These are phyloP conservation scores for Montipora capitata DNA, from an alignment of 92 coral and sea anemone species.

Conservation along the genomic window DNA sequence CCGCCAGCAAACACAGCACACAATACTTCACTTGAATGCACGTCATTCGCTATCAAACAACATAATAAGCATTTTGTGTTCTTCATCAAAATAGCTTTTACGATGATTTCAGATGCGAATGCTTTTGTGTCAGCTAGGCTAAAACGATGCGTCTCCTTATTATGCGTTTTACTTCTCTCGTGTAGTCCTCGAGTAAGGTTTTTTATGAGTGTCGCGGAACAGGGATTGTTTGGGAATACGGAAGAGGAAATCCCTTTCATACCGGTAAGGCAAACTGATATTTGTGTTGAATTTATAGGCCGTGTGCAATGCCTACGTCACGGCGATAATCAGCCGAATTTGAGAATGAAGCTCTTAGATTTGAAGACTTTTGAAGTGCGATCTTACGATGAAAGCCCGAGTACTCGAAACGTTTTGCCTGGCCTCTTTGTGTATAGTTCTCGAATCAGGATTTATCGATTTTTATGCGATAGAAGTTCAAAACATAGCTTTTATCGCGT, in stretches of 20 bases:
- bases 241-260: background rate
- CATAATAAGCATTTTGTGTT: conserved; percentile 76
- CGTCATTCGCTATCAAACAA: conserved; percentile 79
- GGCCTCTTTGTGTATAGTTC: background rate
- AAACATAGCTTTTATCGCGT: conserved; percentile 8
- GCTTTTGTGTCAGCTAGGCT: conserved; percentile 50
- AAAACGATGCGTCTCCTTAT: conserved; percentile 10
- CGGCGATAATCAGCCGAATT: conserved; percentile 16
- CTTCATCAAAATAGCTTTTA: conserved; percentile 55
- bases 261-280: conserved; percentile 42
- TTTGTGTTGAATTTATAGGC: conserved; percentile 9
- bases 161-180: conserved; percentile 14
- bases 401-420: conserved; percentile 13
- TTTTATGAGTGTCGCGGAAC: background rate
- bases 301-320: conserved; percentile 18
- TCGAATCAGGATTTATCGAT: background rate
- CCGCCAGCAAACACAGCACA: conserved; percentile 78
- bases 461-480: background rate
- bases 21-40: conserved; percentile 65
- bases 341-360: conserved; percentile 28
- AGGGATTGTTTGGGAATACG: conserved; percentile 7
- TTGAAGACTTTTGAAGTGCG: conserved; percentile 39
- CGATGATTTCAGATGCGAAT: conserved; percentile 50
- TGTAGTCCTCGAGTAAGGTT: background rate
- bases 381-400: background rate